Base-by-base conservation (phyloP, 1,140 invertebrate genomes). In the Aplysia californica region DNA sequence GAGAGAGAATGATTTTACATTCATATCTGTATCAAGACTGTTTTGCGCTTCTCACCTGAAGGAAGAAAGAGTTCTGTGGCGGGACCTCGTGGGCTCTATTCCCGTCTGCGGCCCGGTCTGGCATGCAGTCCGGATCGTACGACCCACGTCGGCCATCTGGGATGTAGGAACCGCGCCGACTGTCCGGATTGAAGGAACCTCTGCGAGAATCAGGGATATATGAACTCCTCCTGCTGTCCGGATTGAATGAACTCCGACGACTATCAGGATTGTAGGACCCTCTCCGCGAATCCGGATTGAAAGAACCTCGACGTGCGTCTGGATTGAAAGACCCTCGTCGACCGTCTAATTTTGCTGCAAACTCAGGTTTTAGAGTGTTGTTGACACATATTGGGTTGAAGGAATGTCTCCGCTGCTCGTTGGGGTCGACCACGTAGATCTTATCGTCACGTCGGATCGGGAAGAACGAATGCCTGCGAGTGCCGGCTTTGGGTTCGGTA, bases 301-400 rank as follows among this genome's bases (percentile, higher is more conserved):
- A n/a, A n/a, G n/a, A n/a, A n/a, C n/a, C n/a, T 20, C 29, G 10
- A 23, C 18, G 29, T 61, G 6, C 6, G 29, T 18, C 26, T 0
- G 72, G 72, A 66, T 44, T 65, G 26, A 44, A 29, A 2, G 72
- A 75, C 21, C 20, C 15, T 55, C 61, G 3, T 3, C 59, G 1
- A 44, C 41, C 31, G 1, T 64, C 72, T n/a, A 35, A 15, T 38
- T 44, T 75, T 39, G 59, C 21, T 31, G 72, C 72, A 36, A 29
- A 75, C 26, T 73, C 70, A 15, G 56, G 56, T 61, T 61, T 73
- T 18, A 73, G 26, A 3, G 56, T 73, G 36, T 73, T 73, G 36
- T 55, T 73, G 1, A 73, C 36, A 1, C 70, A 5, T 10, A 39
- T 61, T 15, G 72, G 72, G 26, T 75, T 75, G 23, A 75, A 64